phyloP scores from a whole-genome alignment of 2,113 vertebrate species.

The Brachyhypopomus occidentalis region DNA sequence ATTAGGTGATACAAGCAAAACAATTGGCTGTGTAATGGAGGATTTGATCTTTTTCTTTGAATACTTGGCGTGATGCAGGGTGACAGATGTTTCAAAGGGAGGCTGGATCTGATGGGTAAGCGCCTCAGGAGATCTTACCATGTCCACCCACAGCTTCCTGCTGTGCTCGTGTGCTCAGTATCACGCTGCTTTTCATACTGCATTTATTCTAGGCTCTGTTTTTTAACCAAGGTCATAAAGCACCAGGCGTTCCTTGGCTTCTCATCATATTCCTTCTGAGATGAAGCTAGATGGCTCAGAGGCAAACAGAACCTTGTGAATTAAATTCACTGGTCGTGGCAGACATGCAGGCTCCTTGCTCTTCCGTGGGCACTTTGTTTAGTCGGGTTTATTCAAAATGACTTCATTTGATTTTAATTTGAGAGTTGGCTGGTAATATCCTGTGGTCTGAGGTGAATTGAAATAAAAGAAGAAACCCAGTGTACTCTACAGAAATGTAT shows the following conservation, averaged over 20 bases:
- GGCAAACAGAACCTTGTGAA: neutral
- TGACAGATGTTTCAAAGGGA: constrained; percentile 15
- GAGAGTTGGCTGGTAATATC: neutral
- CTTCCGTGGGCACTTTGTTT: neutral
- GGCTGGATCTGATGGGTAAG: constrained; percentile 1
- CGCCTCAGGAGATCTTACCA: constrained; percentile 18
- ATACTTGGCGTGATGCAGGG: neutral
- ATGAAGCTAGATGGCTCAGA: neutral
- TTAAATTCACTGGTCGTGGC: neutral
- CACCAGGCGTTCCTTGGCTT: neutral
- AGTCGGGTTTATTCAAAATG: neutral
- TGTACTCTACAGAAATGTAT: neutral
- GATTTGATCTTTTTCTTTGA: neutral
- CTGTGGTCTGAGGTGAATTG: neutral
- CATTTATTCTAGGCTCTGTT: neutral
- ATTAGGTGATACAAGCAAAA: constrained; percentile 14
- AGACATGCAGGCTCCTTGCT: neutral
- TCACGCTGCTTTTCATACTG: neutral
- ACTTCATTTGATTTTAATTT: neutral
- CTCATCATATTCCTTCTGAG: neutral
- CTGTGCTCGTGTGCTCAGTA: neutral
- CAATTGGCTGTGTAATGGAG: neutral
- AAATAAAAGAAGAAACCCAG: neutral
- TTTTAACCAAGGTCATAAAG: neutral
- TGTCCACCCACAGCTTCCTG: constrained; percentile 25